These are phyloP conservation scores for Tridacna gigas DNA, from an alignment of 2,888 invertebrate genomes.

Conservation along the genomic window DNA sequence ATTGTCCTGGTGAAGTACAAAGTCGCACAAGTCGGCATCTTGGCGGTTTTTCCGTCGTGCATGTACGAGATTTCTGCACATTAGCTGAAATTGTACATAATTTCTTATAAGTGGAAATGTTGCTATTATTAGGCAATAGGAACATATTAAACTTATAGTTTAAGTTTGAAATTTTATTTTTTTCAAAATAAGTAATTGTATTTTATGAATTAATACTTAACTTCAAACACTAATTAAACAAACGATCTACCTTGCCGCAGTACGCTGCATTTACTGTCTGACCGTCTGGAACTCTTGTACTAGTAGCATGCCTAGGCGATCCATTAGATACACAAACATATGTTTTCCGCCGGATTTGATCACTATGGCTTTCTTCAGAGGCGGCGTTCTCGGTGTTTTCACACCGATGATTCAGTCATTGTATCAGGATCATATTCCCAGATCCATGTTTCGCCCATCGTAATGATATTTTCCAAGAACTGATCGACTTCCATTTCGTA, in stretches of 20 bases:
- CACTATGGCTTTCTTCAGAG: background rate
- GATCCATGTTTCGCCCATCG: background rate
- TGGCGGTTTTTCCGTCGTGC: too few relatives aligned
- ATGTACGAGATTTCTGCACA: too few relatives aligned
- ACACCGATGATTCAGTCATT: background rate
- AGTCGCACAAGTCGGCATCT: too few relatives aligned
- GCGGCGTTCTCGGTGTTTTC: slow-evolving; percentile 1
- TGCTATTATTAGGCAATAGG: too few relatives aligned
- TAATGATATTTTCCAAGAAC: background rate
- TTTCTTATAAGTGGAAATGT: too few relatives aligned
- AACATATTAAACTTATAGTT: too few relatives aligned
- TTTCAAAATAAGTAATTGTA: too few relatives aligned
- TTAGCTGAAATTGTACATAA: too few relatives aligned
- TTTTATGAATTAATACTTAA: too few relatives aligned
- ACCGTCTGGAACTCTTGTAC: background rate
- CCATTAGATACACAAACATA: background rate
- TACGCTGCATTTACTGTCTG: background rate
- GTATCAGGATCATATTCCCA: slow-evolving; percentile 2
- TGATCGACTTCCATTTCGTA: background rate
- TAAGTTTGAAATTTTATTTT: too few relatives aligned
- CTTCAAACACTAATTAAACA: too few relatives aligned
- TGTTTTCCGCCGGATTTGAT: background rate
- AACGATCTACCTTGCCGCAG: background rate
- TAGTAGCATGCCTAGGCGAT: slow-evolving; percentile 4
- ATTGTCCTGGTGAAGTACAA: too few relatives aligned